phyloP scores from a whole-genome alignment of 2,113 vertebrate species.

The Brevimyrus niger region DNA sequence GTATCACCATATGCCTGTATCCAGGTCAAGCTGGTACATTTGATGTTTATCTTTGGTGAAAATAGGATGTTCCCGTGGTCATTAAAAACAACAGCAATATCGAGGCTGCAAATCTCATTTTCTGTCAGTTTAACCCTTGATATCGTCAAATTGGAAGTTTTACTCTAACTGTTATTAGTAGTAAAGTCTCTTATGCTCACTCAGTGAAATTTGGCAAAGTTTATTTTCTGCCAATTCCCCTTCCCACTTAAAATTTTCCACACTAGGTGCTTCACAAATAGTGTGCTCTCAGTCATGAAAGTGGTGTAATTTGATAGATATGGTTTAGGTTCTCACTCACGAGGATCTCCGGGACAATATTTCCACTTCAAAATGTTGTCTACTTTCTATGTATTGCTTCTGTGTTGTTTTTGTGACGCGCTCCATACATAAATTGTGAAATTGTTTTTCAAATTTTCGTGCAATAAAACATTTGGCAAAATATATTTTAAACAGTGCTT shows the following conservation, averaged over 20 bases:
- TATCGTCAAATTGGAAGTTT: neutral
- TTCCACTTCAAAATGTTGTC: neutral
- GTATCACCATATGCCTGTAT: neutral
- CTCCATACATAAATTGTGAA: neutral
- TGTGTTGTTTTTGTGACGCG: neutral
- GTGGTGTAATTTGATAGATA: slow-evolving; percentile 1
- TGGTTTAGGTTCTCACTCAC: neutral
- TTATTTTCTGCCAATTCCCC: slow-evolving; percentile 1
- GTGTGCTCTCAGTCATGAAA: neutral
- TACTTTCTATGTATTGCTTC: neutral
- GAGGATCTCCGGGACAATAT: neutral
- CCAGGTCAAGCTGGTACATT: neutral
- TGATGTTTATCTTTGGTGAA: neutral
- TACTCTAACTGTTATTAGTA: neutral
- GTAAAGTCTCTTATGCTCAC: neutral
- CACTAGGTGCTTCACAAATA: neutral
- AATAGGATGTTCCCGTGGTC: neutral
- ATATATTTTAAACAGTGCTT: neutral
- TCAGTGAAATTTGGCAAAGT: neutral
- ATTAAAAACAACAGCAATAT: neutral
- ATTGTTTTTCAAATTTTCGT: neutral
- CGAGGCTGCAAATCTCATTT: neutral
- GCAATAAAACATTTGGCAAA: neutral
- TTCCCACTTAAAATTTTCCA: slow-evolving; percentile 9
- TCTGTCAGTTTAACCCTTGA: neutral